Evolutionary conservation across 2,113 vertebrate genomes (phyloP).

Genomic region (Aspidoscelis tigris): DNA sequence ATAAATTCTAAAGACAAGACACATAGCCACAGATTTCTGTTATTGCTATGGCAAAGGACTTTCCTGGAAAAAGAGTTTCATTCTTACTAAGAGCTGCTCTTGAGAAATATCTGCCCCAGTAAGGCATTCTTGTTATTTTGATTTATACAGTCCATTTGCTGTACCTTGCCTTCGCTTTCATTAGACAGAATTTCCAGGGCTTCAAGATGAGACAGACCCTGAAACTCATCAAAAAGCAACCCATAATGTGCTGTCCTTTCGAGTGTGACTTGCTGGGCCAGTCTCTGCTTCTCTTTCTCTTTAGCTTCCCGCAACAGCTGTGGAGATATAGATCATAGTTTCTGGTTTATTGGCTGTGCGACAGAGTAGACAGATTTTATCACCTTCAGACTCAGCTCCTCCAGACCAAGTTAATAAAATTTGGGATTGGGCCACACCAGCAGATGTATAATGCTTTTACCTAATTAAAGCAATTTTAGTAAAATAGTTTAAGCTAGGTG

Average conservation of each 20-base stretch:
- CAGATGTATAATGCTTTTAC: constrained; percentile 38
- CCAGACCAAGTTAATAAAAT: constrained; percentile 12
- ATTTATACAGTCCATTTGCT: constrained; percentile 32
- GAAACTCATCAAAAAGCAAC: constrained; percentile 96
- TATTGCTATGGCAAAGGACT: neutral
- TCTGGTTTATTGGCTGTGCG: constrained; percentile 32
- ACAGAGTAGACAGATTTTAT: constrained; percentile 35
- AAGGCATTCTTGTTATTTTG: neutral
- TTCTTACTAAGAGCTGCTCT: neutral
- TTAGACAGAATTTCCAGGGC: constrained; percentile 98
- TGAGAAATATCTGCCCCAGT: constrained; percentile 28
- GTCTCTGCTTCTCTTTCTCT: constrained; percentile 91
- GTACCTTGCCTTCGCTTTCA: constrained; percentile 93
- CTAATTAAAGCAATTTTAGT: constrained; percentile 42
- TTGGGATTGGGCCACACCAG: constrained; percentile 20
- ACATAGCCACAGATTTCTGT: neutral
- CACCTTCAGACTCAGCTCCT: constrained; percentile 21
- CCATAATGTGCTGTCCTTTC: constrained; percentile 92
- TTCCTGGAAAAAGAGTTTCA: neutral
- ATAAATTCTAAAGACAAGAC: neutral
- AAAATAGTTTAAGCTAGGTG: constrained; percentile 44
- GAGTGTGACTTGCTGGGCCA: constrained; percentile 83
- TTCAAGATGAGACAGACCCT: constrained; percentile 96
- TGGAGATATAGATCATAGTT: constrained; percentile 48
- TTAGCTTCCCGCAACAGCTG: constrained; percentile 96